These are phyloP conservation scores for Megalonaias nervosa DNA, from an alignment of 1,140 invertebrate species.

Conservation along the genomic window DNA sequence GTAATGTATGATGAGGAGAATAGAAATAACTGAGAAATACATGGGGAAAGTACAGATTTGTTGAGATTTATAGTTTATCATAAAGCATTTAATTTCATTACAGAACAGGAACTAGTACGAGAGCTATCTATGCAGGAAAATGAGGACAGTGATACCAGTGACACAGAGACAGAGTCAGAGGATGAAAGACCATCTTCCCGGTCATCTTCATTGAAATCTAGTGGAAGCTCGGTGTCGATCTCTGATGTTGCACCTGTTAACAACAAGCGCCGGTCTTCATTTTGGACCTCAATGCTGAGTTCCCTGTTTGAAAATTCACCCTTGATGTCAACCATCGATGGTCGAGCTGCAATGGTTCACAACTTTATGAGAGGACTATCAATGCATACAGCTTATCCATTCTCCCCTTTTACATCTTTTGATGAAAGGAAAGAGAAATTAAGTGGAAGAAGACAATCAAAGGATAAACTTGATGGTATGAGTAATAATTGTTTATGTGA, in stretches of 20 bases:
- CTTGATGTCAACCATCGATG: constrained; percentile 57
- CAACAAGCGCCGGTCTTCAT: constrained; percentile 19
- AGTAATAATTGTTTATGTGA: background rate
- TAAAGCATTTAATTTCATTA: background rate
- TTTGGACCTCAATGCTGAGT: constrained; percentile 43
- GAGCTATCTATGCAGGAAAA: constrained; percentile 26
- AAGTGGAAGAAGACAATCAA: constrained; percentile 5
- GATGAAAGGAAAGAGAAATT: constrained; percentile 31
- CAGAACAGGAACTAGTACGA: constrained; percentile 19
- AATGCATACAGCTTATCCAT: constrained; percentile 68
- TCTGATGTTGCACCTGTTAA: background rate
- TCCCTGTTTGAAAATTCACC: constrained; percentile 42
- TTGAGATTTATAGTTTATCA: too few relatives aligned
- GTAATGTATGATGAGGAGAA: too few relatives aligned
- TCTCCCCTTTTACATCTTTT: constrained; percentile 66
- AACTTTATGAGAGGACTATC: constrained; percentile 73
- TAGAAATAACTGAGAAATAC: too few relatives aligned
- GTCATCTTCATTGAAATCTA: too few relatives aligned
- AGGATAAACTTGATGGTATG: constrained; percentile 25
- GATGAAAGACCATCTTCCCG: background rate
- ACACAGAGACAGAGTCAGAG: constrained; percentile 12
- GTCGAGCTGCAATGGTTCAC: constrained; percentile 72
- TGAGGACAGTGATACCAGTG: constrained; percentile 30
- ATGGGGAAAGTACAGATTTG: too few relatives aligned
- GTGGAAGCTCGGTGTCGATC: too few relatives aligned